A percentile compares a stretch with the other conserved stretches of the same genome.
Conservation (phyloP, 2,797 vertebrate species). For the Coregonus sp. region DNA sequence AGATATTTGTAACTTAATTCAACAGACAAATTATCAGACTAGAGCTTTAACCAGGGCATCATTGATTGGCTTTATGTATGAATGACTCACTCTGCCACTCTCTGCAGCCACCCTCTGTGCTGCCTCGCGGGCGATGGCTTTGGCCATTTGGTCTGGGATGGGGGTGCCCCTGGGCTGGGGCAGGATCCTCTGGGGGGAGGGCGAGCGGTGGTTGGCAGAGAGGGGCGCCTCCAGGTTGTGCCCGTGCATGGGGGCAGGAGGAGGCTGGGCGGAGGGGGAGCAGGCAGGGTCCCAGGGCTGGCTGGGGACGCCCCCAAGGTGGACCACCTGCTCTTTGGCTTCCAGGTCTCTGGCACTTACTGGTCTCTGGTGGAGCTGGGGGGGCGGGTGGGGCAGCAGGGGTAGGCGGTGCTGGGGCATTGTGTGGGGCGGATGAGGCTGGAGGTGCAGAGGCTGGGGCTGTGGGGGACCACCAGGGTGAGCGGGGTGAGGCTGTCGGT, state of each 20-base stretch:
- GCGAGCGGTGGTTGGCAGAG: slow-evolving; percentile 82
- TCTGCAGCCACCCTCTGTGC: slow-evolving; percentile 90
- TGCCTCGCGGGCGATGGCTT: slow-evolving; percentile 95
- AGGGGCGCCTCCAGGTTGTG: slow-evolving; percentile 84
- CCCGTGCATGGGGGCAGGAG: slow-evolving; percentile 66
- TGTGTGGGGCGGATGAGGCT: slow-evolving; percentile 57
- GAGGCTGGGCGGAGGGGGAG: slow-evolving; percentile 69
- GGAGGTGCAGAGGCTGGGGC: slow-evolving; percentile 55
- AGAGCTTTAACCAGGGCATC: neutral
- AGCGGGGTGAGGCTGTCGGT: slow-evolving; percentile 61
- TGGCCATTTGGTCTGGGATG: slow-evolving; percentile 89
- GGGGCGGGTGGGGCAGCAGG: slow-evolving; percentile 73
- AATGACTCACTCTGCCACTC: slow-evolving; percentile 81
- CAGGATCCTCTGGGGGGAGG: slow-evolving; percentile 91
- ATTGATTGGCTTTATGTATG: neutral
- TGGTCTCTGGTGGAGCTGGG: slow-evolving; percentile 87
- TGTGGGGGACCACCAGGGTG: slow-evolving; percentile 61
- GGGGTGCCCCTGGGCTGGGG: slow-evolving; percentile 91
- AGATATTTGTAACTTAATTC: neutral
- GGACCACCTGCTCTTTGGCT: slow-evolving; percentile 89
- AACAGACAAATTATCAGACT: neutral
- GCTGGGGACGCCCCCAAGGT: slow-evolving; percentile 63
- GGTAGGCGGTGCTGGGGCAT: slow-evolving; percentile 79
- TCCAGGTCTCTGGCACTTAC: slow-evolving; percentile 90
- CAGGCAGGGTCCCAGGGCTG: slow-evolving; percentile 86